A percentile compares a stretch with the other conserved stretches of the same genome.
These are phyloP conservation scores for Ametastegia equiseti DNA, from an alignment of 2,888 invertebrate genomes.

Conservation along the genomic window DNA sequence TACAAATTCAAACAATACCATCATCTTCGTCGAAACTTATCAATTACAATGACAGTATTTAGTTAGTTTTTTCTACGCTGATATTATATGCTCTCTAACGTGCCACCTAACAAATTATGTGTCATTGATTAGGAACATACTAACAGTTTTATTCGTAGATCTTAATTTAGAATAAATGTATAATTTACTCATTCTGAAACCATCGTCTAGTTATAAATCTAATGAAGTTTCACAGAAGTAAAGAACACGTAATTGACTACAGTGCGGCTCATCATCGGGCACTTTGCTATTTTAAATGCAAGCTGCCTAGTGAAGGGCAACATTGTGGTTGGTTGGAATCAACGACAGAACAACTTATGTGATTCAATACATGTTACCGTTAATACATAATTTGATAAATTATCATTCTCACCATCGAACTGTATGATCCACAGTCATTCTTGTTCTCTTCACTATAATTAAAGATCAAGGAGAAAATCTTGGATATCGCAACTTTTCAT, in stretches of 20 bases:
- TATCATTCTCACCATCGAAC: neutral
- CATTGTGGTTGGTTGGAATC: conserved; percentile 66
- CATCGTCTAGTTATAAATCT: neutral
- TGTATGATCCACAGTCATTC: neutral
- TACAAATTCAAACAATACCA: no score
- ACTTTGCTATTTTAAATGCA: conserved; percentile 75
- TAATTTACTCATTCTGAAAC: neutral
- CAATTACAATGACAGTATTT: neutral
- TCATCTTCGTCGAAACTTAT: conserved; percentile 27
- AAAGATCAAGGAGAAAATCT: no score
- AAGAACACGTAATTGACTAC: conserved; percentile 64
- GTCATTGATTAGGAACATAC: neutral
- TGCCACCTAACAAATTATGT: neutral
- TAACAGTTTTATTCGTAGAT: neutral
- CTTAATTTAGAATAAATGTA: neutral
- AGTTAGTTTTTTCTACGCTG: neutral
- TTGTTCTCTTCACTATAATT: no score
- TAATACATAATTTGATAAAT: neutral
- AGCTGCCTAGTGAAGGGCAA: conserved; percentile 79
- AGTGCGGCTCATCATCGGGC: conserved; percentile 77
- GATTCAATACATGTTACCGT: neutral
- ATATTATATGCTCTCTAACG: neutral
- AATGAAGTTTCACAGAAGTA: conserved; percentile 50
- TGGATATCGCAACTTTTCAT: no score
- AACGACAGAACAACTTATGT: neutral